Conservation (phyloP, 2,113 vertebrate species). For the Xerus inauris region DNA sequence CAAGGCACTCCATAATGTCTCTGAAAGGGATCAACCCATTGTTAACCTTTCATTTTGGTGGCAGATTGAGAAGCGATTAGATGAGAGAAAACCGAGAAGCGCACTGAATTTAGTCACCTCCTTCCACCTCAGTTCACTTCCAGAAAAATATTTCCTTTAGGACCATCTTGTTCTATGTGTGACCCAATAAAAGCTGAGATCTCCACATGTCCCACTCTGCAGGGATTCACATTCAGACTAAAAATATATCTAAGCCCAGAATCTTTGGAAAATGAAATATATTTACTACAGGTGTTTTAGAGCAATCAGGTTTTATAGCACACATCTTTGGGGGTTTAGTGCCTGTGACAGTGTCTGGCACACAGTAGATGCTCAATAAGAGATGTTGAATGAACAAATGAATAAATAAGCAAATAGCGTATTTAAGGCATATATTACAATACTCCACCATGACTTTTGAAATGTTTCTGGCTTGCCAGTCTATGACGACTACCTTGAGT, state of each 20-base stretch:
- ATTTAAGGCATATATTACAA: not conserved
- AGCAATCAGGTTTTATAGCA: not conserved
- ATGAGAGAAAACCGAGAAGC: not conserved
- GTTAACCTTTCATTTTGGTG: not conserved
- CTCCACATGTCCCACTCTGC: not conserved
- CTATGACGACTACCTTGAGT: not conserved
- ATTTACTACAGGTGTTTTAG: not conserved
- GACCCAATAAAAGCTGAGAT: not conserved
- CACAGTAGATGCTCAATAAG: not conserved
- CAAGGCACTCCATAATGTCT: not conserved
- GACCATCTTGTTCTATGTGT: not conserved
- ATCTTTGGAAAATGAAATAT: not conserved
- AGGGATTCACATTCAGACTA: not conserved
- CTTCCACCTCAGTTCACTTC: not conserved
- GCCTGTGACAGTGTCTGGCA: not conserved
- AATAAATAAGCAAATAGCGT: not conserved
- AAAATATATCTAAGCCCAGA: not conserved
- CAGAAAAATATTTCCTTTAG: not conserved
- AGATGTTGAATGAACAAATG: not conserved
- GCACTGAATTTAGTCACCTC: fast-evolving
- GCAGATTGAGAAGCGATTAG: not conserved
- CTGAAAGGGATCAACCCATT: not conserved
- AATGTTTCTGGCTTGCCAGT: not conserved
- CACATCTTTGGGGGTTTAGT: not conserved
- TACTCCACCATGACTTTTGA: not conserved